phyloP scores from a whole-genome alignment of 2,797 vertebrate species.

The Falco rusticolus region DNA sequence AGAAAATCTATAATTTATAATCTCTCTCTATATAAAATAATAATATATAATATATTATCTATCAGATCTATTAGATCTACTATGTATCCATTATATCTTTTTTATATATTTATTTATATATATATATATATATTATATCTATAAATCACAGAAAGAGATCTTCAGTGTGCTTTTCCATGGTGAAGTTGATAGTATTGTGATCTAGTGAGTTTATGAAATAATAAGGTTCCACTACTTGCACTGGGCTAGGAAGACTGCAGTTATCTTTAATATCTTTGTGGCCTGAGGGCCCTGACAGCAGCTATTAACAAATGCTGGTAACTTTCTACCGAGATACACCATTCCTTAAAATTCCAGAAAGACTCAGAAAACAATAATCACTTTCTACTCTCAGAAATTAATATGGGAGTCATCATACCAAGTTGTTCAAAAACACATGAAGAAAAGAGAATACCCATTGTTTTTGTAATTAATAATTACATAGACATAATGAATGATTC shows the following conservation, averaged over 20 bases:
- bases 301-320: background rate
- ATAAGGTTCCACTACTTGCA: background rate
- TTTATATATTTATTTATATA: too few relatives aligned
- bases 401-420: background rate
- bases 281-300: background rate
- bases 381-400: background rate
- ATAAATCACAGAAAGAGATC: background rate
- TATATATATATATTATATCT: background rate
- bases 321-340: background rate
- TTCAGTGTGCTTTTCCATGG: background rate
- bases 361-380: background rate
- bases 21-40: background rate
- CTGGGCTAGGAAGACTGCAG: background rate
- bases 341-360: background rate
- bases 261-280: background rate
- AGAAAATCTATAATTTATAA: background rate
- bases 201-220: background rate
- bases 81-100: too few relatives aligned
- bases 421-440: background rate
- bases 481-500: background rate
- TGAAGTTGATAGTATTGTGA: background rate
- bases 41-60: too few relatives aligned
- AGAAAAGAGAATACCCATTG: background rate
- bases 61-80: too few relatives aligned
- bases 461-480: background rate